Conservation (phyloP, 2,797 vertebrate genomes). For the Euthynnus affinis region DNA sequence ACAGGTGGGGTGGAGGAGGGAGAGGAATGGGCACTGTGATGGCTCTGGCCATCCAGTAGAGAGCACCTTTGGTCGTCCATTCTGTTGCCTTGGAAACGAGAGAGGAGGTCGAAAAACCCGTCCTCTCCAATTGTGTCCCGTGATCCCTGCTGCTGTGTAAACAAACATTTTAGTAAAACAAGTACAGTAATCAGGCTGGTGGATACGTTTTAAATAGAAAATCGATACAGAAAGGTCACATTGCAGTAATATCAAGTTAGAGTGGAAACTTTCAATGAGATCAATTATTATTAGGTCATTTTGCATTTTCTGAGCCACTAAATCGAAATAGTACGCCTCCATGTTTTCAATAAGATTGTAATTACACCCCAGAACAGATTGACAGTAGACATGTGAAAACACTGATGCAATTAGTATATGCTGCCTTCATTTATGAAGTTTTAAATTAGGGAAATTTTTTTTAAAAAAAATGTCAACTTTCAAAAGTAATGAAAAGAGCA, state of each 20-base stretch:
- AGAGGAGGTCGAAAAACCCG: constrained; percentile 96
- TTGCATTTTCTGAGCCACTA: not conserved
- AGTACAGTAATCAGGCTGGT: not conserved
- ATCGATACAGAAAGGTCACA: not conserved
- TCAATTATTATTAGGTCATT: too few species aligned
- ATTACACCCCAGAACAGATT: not conserved
- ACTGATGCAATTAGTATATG: too few species aligned
- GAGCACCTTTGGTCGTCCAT: constrained; percentile 98
- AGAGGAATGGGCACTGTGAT: constrained; percentile 67
- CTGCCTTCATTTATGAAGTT: not conserved
- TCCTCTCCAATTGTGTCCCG: constrained; percentile 91
- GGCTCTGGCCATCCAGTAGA: constrained; percentile 86
- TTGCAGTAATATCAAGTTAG: not conserved
- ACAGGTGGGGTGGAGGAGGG: constrained; percentile 85
- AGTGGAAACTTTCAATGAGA: not conserved
- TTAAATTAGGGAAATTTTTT: too few species aligned
- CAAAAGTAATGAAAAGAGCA: not conserved
- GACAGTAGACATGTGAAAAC: not conserved
- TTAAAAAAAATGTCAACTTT: not conserved
- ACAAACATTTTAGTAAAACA: not conserved
- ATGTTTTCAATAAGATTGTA: not conserved
- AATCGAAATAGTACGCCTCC: not conserved
- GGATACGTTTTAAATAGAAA: not conserved
- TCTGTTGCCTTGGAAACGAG: constrained; percentile 95
- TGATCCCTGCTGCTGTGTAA: constrained; percentile 74